These are phyloP conservation scores for Drosophila repletoides DNA, from an alignment of 1,140 invertebrate species.

Conservation along the genomic window DNA sequence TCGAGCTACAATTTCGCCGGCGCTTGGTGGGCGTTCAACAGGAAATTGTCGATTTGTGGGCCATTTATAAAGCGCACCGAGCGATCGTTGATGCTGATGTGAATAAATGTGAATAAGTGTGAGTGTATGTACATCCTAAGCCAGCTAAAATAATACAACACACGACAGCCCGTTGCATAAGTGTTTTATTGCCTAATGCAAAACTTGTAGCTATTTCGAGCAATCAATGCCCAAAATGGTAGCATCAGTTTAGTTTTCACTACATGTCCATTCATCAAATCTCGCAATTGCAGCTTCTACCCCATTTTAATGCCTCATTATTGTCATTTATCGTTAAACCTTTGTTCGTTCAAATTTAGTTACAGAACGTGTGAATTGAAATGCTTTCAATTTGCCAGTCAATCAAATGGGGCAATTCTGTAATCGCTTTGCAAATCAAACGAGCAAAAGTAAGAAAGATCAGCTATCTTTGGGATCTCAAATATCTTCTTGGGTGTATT, in stretches of 20 bases:
- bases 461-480: no score
- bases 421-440: no score
- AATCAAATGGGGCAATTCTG: no score
- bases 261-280: background rate
- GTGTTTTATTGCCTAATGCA: slow-evolving; percentile 3
- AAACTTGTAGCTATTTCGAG: slow-evolving; percentile 8
- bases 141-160: slow-evolving; percentile 12
- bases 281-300: slow-evolving; percentile 6
- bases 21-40: slow-evolving; percentile 49
- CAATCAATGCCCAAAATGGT: slow-evolving; percentile 25
- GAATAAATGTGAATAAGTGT: slow-evolving; percentile 23
- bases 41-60: slow-evolving; percentile 60
- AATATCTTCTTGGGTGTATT: no score
- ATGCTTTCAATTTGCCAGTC: no score
- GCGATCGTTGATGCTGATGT: slow-evolving; percentile 31
- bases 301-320: slow-evolving; percentile 16
- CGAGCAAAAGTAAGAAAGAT: no score
- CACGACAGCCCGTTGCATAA: slow-evolving; percentile 18
- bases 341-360: background rate
- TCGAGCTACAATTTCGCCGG: slow-evolving; percentile 22
- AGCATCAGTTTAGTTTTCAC: background rate
- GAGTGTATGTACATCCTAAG: slow-evolving; percentile 20
- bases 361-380: background rate
- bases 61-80: slow-evolving; percentile 40
- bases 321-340: background rate